Evolutionary conservation across 2,113 vertebrate genomes (phyloP).

Genomic region (Urocynchramus pylzowi): DNA sequence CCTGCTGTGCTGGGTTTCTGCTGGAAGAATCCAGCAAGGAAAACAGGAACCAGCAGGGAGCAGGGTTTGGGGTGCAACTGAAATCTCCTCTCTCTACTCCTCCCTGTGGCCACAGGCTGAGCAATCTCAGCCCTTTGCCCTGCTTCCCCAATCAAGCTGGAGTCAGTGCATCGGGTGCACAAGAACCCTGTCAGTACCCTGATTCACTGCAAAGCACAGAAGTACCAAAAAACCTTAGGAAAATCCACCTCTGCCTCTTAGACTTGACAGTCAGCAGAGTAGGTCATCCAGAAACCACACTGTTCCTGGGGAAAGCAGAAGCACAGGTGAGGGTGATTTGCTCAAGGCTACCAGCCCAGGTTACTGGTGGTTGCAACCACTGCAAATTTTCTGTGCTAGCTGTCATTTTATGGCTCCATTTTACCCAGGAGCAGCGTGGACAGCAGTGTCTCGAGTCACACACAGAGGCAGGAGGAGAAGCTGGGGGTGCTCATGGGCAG

Average conservation of each 20-base stretch:
- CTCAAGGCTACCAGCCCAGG: not conserved
- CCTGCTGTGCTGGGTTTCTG: rapidly evolving
- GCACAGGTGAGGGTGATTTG: rapidly evolving
- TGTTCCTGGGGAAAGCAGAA: not conserved
- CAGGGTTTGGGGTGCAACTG: rapidly evolving
- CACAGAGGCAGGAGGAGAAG: rapidly evolving
- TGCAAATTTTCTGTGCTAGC: not conserved
- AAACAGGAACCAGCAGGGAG: rapidly evolving
- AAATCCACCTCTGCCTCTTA: not conserved
- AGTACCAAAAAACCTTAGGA: not conserved
- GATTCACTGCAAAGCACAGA: not conserved
- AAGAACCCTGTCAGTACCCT: rapidly evolving
- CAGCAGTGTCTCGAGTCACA: rapidly evolving
- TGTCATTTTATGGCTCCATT: not conserved
- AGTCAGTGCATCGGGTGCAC: rapidly evolving
- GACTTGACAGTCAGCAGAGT: rapidly evolving
- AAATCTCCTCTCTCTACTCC: not conserved
- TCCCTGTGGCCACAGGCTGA: not conserved
- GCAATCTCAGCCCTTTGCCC: not conserved
- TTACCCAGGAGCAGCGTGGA: not conserved
- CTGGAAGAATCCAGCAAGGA: not conserved
- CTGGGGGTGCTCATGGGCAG: rapidly evolving
- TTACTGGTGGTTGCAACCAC: not conserved
- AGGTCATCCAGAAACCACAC: rapidly evolving
- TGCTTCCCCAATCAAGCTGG: rapidly evolving